Percentiles rank a stretch among this genome's conserved stretches.
These are phyloP conservation scores for Cliona cf. orientalis DNA, from an alignment of 37 sponge, comb jelly and placozoan genomes.

Conservation along the genomic window DNA sequence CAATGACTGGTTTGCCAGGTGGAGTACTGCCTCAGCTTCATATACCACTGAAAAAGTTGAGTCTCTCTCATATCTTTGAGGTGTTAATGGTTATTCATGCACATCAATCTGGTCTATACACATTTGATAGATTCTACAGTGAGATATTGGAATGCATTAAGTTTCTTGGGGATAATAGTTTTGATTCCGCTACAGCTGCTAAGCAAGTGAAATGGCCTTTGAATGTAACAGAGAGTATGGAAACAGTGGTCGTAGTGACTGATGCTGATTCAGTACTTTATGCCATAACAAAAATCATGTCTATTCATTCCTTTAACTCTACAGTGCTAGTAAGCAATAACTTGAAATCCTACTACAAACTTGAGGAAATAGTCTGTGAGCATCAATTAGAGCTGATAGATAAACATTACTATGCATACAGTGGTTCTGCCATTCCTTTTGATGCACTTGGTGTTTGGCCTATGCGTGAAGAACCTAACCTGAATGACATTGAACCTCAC, in stretches of 20 bases:
- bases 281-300: conserved; percentile 57
- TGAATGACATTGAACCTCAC: neutral
- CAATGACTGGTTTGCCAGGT: conserved; percentile 34
- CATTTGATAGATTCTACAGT: conserved; percentile 69
- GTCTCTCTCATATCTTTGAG: conserved; percentile 30
- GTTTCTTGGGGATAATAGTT: neutral
- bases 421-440: conserved; percentile 48
- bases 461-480: conserved; percentile 68
- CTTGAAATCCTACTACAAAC: conserved; percentile 14
- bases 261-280: conserved; percentile 12
- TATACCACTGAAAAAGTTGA: conserved; percentile 30
- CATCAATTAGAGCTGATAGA: neutral
- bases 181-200: neutral
- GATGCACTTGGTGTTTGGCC: conserved; percentile 74
- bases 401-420: conserved; percentile 16
- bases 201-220: conserved; percentile 30
- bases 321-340: neutral
- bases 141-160: conserved; percentile 50
- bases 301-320: conserved; percentile 26
- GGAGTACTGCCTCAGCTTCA: conserved; percentile 44
- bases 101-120: conserved; percentile 14
- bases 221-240: too few species aligned
- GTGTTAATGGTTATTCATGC: conserved; percentile 54
- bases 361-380: conserved; percentile 65
- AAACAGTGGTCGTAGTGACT: conserved; percentile 7